Conservation (phyloP, 2,797 vertebrate genomes). For the Amniataba percoides region DNA sequence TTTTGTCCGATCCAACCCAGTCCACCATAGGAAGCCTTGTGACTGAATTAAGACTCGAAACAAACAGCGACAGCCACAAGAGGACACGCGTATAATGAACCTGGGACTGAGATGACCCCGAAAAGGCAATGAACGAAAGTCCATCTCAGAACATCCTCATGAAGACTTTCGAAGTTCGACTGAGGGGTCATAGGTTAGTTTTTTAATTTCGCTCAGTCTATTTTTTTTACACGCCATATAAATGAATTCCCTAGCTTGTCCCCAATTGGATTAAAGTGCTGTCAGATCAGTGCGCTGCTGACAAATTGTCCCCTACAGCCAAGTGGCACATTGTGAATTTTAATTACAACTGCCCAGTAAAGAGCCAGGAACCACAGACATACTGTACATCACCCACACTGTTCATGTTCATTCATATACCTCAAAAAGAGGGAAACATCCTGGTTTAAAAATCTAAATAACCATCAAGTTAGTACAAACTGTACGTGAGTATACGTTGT, state of each 20-base stretch:
- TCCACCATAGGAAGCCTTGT: conserved; percentile 21
- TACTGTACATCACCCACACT: conserved; percentile 19
- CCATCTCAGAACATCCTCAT: conserved; percentile 17
- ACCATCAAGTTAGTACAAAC: neutral
- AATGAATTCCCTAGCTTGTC: conserved; percentile 87
- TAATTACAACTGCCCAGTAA: conserved; percentile 80
- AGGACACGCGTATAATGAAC: conserved; percentile 33
- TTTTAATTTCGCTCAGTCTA: conserved; percentile 87
- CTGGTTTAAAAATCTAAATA: neutral
- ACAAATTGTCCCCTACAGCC: conserved; percentile 89
- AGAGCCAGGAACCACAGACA: conserved; percentile 20
- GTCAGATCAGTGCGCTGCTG: conserved; percentile 86
- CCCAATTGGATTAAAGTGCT: conserved; percentile 88
- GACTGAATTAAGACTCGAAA: conserved; percentile 46
- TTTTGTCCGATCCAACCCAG: conserved; percentile 23
- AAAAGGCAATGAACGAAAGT: conserved; percentile 27
- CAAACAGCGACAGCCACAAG: conserved; percentile 49
- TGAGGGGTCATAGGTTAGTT: conserved; percentile 72
- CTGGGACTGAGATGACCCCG: conserved; percentile 20
- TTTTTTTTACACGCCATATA: conserved; percentile 80
- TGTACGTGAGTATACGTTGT: neutral
- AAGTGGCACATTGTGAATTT: conserved; percentile 83
- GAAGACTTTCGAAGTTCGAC: conserved; percentile 40
- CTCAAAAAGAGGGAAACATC: neutral
- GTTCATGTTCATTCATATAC: neutral